Base-by-base conservation (phyloP, 2,113 vertebrate genomes). In the Melanotaenia duboulayi region DNA sequence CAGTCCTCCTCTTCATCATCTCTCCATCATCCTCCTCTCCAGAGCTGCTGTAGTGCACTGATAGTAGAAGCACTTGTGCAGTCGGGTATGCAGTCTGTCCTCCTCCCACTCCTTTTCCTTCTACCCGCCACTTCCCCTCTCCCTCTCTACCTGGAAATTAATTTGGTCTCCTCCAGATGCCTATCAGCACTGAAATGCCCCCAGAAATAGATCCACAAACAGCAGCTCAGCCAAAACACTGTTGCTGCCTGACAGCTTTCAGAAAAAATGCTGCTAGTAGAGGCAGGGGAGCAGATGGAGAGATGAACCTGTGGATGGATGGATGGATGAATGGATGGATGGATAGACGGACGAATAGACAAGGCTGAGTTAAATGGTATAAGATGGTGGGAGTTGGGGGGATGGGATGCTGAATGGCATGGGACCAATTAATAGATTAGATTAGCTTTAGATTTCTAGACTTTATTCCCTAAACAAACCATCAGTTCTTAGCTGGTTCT, bases 91-190 rank as follows among this genome's bases (percentile, higher is more conserved):
- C 80, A 88, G 81, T 76, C 76, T 71, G 72, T 71, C 80, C 74
- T 60, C 78, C 64, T 52, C 54, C 61, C 51, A 22, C 46, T 40
- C 57, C 51, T 46, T 50, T n/a, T 19, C 32, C 28, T 32, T 55
- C 52, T 42, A 13, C 40, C 23, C 14, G 5, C 64, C 62, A 1
- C 61, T 40, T 16, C 17, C 52, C 14, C 14, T 28, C 72, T 61
- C 74, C 28, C 93, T 90, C 78, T 91, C 94, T 72, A 70, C 71
- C 78, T 90, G 85, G 93, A 97, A 98, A 97, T 99, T 96, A 97
- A 98, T 97, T 97, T 96, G 95, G 95, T 97, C 95, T 98, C 66
- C 74, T 95, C 90, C 88, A 96, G 96, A 98, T 97, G 94, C 93
- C 94, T 95, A 96, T 97, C 95, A 95, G 89, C 5, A 8, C 92